phyloP scores from a whole-genome alignment of 2,113 vertebrate species.

The Oncorhynchus gorbuscha region DNA sequence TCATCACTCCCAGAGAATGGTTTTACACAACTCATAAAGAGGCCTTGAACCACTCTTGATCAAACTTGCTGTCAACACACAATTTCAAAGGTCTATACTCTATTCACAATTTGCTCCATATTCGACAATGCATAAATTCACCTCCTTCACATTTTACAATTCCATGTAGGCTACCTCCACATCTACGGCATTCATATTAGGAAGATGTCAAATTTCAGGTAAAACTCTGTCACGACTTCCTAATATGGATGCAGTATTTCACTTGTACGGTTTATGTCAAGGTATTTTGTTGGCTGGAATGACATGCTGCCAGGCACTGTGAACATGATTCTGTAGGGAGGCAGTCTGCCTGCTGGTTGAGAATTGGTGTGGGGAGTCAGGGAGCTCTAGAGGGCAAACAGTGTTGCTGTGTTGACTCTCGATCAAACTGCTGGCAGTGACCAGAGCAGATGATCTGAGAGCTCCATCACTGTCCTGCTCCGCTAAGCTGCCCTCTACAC shows the following conservation, averaged over 20 bases:
- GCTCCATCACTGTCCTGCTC: constrained; percentile 50
- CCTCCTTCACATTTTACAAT: too few relatives aligned
- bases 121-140: not conserved
- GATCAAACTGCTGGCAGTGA: constrained; percentile 32
- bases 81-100: not conserved
- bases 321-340: not conserved
- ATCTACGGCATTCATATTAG: too few relatives aligned
- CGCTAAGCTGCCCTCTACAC: not conserved
- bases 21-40: not conserved
- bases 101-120: constrained; percentile 7
- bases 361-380: not conserved
- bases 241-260: not conserved
- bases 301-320: constrained; percentile 4
- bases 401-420: not conserved
- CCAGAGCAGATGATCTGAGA: constrained; percentile 41
- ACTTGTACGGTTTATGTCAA: constrained; percentile 1
- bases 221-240: not conserved
- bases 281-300: not conserved
- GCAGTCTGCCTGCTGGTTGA: not conserved
- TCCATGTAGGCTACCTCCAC: too few relatives aligned
- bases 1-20: not conserved
- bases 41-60: not conserved
- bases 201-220: not conserved
- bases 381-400: not conserved
- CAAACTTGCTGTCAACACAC: not conserved